Base-by-base conservation (phyloP, 1,140 invertebrate genomes). In the Armadillidium nasatum region DNA sequence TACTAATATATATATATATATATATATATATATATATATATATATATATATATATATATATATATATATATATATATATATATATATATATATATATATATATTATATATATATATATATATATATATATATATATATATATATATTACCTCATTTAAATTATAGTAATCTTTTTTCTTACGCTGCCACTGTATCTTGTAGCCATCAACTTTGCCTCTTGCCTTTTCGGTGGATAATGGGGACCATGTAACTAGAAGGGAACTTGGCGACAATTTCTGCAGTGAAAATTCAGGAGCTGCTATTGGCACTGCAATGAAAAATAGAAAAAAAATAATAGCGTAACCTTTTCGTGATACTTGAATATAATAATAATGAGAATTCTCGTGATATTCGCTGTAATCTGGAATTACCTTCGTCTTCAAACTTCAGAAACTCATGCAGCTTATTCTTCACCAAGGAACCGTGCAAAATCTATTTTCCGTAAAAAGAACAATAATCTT, bases 151-250 rank as follows among this genome's bases (percentile, higher is more conserved):
- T 83, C 83, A 19, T 85, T 83, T 78, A 88, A 84, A 78, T 85
- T 82, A 46, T 85, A 85, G 44, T 86, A 86, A 19, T 86, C 83
- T 75, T 86, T 83, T 76, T 87, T 85, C 33, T 86, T 84, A 50
- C 85, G 83, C 79, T 86, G 86, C 87, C 88, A 91, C 80, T 89
- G 87, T 46, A 92, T 85, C 84, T 88, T 88, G 83, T 91, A 91
- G 73, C 86, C 83, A 46, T 85, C 85, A 23, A 89, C 86, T 19
- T 86, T 83, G 50, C 89, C 90, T 80, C 87, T 87, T n/a, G 88
- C 85, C 79, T 87, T 83, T 43, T 87, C 85, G 69, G 84, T 85
- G 50, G 85, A 85, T 15, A 91, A 81, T 69, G 87, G 85, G 67
- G 85, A 85, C 90, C 90, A 91, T 23, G 86, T 85, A 43, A 91